Conservation (phyloP, 2,888 invertebrate species). For the Conchocele bisecta region DNA sequence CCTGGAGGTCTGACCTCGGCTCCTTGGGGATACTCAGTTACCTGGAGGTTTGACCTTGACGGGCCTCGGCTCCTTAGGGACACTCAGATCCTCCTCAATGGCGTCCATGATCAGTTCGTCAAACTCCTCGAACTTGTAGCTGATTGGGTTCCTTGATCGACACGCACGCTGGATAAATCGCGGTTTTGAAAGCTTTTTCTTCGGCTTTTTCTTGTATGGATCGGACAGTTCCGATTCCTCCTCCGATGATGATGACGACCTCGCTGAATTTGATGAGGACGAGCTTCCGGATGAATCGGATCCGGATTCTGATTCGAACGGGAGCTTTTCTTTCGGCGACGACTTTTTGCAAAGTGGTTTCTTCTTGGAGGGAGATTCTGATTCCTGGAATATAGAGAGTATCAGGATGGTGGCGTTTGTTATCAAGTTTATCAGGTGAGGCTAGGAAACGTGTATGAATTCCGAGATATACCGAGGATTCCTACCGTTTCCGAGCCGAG, state of each 20-base stretch:
- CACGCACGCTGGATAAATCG: slow-evolving; percentile 84
- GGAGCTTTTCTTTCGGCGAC: slow-evolving; percentile 1
- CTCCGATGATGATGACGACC: slow-evolving; percentile 4
- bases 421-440: no score
- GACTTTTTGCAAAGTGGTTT: no score
- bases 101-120: slow-evolving; percentile 98
- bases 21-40: no score
- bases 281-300: slow-evolving; percentile 22
- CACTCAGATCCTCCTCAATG: slow-evolving; percentile 80
- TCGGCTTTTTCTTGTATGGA: neutral
- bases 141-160: slow-evolving; percentile 89
- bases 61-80: slow-evolving; percentile 54
- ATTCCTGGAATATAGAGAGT: no score
- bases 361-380: no score
- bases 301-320: slow-evolving; percentile 11
- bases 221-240: neutral
- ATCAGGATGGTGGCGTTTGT: no score
- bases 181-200: no score
- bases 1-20: no score
- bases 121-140: slow-evolving; percentile 92
- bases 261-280: neutral
- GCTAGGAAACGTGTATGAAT: no score
- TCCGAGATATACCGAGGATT: no score
- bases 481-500: no score
- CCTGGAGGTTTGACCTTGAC: slow-evolving; percentile 54